Conservation (phyloP, 2,888 invertebrate genomes). For the Trissolcus japonicus region DNA sequence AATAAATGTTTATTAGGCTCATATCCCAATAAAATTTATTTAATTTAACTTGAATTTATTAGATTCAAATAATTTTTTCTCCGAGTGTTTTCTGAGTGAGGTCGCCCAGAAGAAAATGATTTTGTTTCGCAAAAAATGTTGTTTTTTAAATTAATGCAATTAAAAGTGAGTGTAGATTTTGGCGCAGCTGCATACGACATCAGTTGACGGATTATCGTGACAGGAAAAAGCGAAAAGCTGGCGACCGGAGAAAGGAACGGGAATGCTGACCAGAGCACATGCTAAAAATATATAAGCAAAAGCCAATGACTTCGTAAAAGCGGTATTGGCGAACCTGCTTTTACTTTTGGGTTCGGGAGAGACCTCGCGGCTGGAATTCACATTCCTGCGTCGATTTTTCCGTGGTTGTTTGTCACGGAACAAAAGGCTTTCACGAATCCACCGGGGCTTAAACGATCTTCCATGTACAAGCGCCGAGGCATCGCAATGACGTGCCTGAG, state of each 20-base stretch:
- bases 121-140: too few relatives aligned
- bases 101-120: too few relatives aligned
- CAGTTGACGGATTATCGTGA: conserved; percentile 52
- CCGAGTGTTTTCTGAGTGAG: too few relatives aligned
- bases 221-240: conserved; percentile 46
- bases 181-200: conserved; percentile 56
- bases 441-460: conserved; percentile 2
- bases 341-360: conserved; percentile 64
- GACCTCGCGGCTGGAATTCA: conserved; percentile 52
- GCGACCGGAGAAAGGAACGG: conserved; percentile 57
- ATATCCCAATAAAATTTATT: too few relatives aligned
- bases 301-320: conserved; percentile 64
- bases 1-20: too few relatives aligned
- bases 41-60: too few relatives aligned
- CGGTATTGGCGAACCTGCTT: conserved; percentile 57
- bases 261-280: conserved; percentile 65
- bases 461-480: conserved; percentile 2
- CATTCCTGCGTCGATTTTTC: conserved; percentile 55
- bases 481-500: conserved; percentile 4
- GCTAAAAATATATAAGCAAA: conserved; percentile 65
- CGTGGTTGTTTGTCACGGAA: conserved; percentile 20
- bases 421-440: conserved; percentile 33
- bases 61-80: too few relatives aligned
- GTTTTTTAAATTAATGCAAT: too few relatives aligned
- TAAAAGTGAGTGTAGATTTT: conserved; percentile 20